These are phyloP conservation scores for Nerophis lumbriciformis DNA, from an alignment of 2,113 vertebrate species.

Conservation along the genomic window DNA sequence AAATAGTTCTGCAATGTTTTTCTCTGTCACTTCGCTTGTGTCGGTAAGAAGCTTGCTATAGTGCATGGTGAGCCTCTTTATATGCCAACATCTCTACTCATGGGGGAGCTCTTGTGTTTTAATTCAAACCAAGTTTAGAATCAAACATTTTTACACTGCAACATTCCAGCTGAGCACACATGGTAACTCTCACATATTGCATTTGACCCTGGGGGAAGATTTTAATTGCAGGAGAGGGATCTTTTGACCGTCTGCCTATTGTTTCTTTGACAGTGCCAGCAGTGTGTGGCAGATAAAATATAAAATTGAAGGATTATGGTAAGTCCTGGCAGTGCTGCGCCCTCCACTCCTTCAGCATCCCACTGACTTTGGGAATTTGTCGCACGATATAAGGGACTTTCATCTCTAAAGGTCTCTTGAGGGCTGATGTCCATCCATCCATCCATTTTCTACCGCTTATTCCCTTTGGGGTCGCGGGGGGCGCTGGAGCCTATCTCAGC, in stretches of 20 bases:
- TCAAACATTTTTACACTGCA: background rate
- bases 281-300: conserved; percentile 42
- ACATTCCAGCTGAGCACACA: conserved; percentile 9
- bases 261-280: conserved; percentile 39
- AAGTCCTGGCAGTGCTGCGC: conserved; percentile 35
- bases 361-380: conserved; percentile 21
- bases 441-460: no score
- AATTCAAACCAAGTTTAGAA: background rate
- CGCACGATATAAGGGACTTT: background rate
- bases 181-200: conserved; percentile 27
- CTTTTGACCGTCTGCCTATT: conserved; percentile 49
- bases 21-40: conserved; percentile 20
- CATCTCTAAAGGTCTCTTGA: background rate
- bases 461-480: no score
- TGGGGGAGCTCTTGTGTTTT: conserved; percentile 43
- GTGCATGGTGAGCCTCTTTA: conserved; percentile 11
- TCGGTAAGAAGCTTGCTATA: conserved; percentile 20
- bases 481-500: no score
- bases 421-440: no score
- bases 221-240: conserved; percentile 51
- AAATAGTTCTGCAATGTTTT: conserved; percentile 22
- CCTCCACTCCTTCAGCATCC: conserved; percentile 28
- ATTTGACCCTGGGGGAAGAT: conserved; percentile 41
- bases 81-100: conserved; percentile 22
- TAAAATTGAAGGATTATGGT: conserved; percentile 60